A percentile compares a stretch with the other conserved stretches of the same genome.
These are phyloP conservation scores for Pomatorhinus ruficollis DNA, from an alignment of 2,113 vertebrate genomes.

Conservation along the genomic window DNA sequence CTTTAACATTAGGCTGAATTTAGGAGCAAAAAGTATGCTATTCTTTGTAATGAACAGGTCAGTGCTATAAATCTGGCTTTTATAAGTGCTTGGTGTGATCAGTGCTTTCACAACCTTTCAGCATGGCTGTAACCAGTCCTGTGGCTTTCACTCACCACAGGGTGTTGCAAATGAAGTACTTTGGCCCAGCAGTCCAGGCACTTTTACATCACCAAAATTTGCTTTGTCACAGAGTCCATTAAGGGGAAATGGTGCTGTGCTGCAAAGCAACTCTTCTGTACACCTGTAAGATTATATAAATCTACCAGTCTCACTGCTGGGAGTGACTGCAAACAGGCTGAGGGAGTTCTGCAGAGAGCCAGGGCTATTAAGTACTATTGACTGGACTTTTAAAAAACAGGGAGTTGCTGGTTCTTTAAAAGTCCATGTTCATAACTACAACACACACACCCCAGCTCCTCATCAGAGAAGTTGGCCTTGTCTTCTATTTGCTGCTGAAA, in stretches of 20 bases:
- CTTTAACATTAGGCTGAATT: background rate
- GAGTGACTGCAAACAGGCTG: slow-evolving; percentile 19
- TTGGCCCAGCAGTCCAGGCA: background rate
- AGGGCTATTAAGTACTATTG: background rate
- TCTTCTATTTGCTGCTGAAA: background rate
- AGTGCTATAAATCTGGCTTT: background rate
- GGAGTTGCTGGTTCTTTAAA: background rate
- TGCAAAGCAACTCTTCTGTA: slow-evolving; percentile 9
- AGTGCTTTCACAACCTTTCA: background rate
- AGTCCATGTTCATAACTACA: background rate
- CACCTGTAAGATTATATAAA: background rate
- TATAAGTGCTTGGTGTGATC: background rate
- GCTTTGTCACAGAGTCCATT: slow-evolving; percentile 39
- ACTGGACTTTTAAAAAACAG: slow-evolving; percentile 1
- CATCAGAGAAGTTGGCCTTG: background rate
- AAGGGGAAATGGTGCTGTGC: background rate
- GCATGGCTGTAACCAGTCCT: background rate
- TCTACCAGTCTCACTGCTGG: background rate
- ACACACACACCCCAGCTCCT: background rate
- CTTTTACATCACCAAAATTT: background rate
- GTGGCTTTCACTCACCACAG: background rate
- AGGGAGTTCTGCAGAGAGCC: background rate
- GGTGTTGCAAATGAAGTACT: slow-evolving; percentile 4
- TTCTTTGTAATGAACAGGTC: background rate
- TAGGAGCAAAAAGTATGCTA: background rate